Conservation (phyloP, 2,797 vertebrate species). For the Bovichtus diacanthus region DNA sequence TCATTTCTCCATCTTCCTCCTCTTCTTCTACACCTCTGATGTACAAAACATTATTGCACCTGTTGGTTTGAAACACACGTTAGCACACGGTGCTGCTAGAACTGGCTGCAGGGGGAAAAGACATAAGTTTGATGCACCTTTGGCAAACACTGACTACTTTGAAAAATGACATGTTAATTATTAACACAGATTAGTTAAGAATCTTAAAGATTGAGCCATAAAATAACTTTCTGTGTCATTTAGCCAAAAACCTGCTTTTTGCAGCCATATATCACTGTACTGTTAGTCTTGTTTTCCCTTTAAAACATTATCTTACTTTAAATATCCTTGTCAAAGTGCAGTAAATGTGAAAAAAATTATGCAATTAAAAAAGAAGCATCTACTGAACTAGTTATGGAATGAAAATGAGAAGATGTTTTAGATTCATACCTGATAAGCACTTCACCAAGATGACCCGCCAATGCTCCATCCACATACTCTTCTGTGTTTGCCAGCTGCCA, state of each 20-base stretch:
- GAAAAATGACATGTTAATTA: constrained; percentile 1
- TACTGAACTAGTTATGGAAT: background rate
- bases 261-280: background rate
- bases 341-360: background rate
- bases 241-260: background rate
- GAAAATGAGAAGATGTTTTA: background rate
- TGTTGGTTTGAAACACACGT: constrained; percentile 69
- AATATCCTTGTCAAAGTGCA: background rate
- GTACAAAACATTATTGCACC: constrained; percentile 99
- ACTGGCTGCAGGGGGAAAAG: background rate
- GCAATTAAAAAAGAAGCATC: background rate
- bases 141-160: background rate
- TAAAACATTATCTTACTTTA: background rate
- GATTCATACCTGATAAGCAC: constrained; percentile 92
- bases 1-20: constrained; percentile 99
- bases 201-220: background rate
- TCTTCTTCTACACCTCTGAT: constrained; percentile 99
- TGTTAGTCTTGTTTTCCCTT: too few relatives aligned
- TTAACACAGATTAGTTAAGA: constrained; percentile 25
- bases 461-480: constrained; percentile 95
- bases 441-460: constrained; percentile 97
- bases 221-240: background rate
- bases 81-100: background rate
- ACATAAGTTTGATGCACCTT: rapidly evolving
- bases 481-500: constrained; percentile 96